These are phyloP conservation scores for Distichodus sexfasciatus DNA, from an alignment of 2,797 vertebrate species.

Conservation along the genomic window DNA sequence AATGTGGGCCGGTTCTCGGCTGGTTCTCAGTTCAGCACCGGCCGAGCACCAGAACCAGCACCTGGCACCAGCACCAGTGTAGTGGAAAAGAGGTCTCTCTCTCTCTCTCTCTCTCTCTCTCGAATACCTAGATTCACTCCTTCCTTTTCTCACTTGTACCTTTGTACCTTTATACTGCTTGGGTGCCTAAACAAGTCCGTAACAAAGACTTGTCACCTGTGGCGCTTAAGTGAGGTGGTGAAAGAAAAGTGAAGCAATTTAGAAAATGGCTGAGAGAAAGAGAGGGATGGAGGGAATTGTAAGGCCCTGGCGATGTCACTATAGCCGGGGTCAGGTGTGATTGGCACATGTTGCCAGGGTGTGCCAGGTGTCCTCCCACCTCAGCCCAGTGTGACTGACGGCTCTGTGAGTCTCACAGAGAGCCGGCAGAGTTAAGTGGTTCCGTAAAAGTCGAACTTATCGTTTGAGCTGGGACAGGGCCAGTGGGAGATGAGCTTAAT, in stretches of 20 bases:
- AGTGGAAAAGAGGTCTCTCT: too few relatives aligned
- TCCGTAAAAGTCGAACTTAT: conserved; percentile 13
- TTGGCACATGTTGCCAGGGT: conserved; percentile 27
- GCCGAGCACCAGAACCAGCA: too few relatives aligned
- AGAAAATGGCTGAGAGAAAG: neutral
- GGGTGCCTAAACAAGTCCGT: neutral
- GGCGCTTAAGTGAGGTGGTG: neutral
- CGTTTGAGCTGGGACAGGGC: neutral
- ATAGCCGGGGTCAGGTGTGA: conserved; percentile 28
- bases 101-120: neutral
- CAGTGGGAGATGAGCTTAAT: neutral
- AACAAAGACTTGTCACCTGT: too few relatives aligned
- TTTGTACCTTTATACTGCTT: too few relatives aligned
- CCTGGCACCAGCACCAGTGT: too few relatives aligned
- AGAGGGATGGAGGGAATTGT: neutral
- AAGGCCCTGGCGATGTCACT: neutral
- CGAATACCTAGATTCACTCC: too few relatives aligned
- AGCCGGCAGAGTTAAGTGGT: conserved; percentile 16
- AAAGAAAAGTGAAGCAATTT: neutral
- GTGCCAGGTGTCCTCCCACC: conserved; percentile 6
- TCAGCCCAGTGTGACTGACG: conserved; percentile 24
- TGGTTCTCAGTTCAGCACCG: too few relatives aligned
- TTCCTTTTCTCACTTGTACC: neutral
- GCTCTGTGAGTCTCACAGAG: neutral
- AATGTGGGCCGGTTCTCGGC: too few relatives aligned